A percentile compares a stretch with the other conserved stretches of the same genome.
Conservation (phyloP, 2,797 vertebrate genomes). For the Nothura maculosa region DNA sequence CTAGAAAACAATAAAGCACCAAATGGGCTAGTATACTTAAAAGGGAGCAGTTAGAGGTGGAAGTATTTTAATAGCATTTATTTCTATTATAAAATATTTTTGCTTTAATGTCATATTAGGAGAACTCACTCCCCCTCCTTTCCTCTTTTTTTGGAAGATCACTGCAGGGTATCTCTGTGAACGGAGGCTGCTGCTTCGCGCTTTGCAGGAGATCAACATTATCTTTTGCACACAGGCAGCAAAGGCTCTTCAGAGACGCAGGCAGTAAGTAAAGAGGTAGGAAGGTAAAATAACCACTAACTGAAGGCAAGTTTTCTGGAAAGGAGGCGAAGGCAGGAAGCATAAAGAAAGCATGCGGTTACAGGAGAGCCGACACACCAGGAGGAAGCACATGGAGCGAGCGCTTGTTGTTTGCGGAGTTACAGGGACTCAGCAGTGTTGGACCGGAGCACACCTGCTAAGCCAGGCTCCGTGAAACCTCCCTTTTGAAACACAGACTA, state of each 20-base stretch:
- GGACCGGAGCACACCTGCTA: neutral
- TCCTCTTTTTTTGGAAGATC: neutral
- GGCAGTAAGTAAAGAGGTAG: neutral
- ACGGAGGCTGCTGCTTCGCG: neutral
- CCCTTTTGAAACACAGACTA: neutral
- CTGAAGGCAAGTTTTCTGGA: neutral
- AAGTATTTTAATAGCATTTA: neutral
- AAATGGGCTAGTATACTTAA: neutral
- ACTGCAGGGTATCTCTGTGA: neutral
- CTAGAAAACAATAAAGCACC: neutral
- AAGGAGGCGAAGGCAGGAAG: neutral
- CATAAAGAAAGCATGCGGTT: rapidly evolving
- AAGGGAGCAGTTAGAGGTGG: neutral
- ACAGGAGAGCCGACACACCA: neutral
- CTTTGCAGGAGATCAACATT: neutral
- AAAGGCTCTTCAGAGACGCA: neutral
- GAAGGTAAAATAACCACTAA: neutral
- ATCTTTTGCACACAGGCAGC: neutral
- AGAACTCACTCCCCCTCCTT: neutral
- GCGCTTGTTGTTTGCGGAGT: neutral
- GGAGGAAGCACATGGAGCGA: neutral
- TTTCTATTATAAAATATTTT: neutral
- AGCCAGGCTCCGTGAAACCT: neutral
- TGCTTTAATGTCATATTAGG: neutral
- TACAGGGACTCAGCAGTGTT: neutral